Evolutionary conservation across 2,888 invertebrate species (phyloP).

Genomic region (Hypsopygia costalis): DNA sequence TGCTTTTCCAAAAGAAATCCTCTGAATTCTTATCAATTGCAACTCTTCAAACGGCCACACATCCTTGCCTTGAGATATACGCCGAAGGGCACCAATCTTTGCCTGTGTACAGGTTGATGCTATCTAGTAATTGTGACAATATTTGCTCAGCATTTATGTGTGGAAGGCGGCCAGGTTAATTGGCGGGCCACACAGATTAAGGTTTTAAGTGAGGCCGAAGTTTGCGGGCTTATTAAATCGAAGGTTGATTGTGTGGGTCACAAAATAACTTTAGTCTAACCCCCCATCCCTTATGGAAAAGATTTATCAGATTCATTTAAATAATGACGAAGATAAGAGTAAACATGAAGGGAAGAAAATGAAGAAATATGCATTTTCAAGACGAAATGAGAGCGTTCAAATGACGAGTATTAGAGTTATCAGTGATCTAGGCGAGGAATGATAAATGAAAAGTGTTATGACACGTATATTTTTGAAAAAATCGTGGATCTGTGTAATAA

Average conservation of each 20-base stretch:
- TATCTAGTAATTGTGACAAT: constrained; percentile 79
- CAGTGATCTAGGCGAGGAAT: constrained; percentile 8
- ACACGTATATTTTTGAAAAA: too few species aligned
- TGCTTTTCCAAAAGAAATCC: constrained; percentile 12
- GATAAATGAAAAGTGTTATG: constrained; percentile 2
- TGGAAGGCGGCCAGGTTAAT: constrained; percentile 54
- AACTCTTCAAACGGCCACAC: constrained; percentile 38
- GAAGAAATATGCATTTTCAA: constrained; percentile 7
- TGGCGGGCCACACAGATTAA: constrained; percentile 33
- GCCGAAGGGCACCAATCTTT: constrained; percentile 63
- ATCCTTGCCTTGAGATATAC: constrained; percentile 54
- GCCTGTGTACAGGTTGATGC: constrained; percentile 70
- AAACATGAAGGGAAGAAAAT: constrained; percentile 2
- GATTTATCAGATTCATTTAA: constrained; percentile 7
- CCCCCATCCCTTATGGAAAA: constrained; percentile 7
- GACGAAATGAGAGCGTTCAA: constrained; percentile 1
- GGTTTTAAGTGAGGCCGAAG: constrained; percentile 16
- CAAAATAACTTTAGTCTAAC: constrained; percentile 5
- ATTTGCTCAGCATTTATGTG: constrained; percentile 71
- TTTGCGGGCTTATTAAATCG: constrained; percentile 11
- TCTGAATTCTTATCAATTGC: constrained; percentile 30
- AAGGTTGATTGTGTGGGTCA: constrained; percentile 6
- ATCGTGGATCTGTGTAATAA: too few species aligned
- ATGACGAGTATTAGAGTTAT: constrained; percentile 6
- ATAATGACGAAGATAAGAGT: constrained; percentile 7